Percentiles rank a stretch among this genome's conserved stretches.
Evolutionary conservation across 2,888 invertebrate species (phyloP).

Genomic region (Celastrina argiolus): DNA sequence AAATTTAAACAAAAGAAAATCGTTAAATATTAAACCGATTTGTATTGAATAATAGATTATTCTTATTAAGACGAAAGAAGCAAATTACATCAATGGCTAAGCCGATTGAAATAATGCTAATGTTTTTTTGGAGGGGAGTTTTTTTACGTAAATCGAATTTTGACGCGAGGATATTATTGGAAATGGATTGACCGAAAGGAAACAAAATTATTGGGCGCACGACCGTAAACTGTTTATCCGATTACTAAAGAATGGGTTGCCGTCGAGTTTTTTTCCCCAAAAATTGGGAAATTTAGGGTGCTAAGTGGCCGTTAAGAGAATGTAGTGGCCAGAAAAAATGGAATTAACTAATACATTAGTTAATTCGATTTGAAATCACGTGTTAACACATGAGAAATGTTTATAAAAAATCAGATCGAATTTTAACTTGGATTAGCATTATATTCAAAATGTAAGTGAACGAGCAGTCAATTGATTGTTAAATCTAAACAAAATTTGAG

Average conservation of each 20-base stretch:
- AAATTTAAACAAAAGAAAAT: too few relatives aligned
- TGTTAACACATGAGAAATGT: background rate
- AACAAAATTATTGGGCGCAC: constrained; percentile 61
- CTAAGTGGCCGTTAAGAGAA: constrained; percentile 11
- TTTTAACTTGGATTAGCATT: too few relatives aligned
- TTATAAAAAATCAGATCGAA: too few relatives aligned
- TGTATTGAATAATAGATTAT: background rate
- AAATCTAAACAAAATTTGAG: too few relatives aligned
- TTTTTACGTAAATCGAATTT: constrained; percentile 68
- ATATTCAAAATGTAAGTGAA: too few relatives aligned
- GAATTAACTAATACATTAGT: background rate
- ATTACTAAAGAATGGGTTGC: constrained; percentile 42
- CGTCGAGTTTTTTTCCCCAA: constrained; percentile 11
- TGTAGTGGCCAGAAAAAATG: background rate
- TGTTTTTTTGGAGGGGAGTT: constrained; percentile 53
- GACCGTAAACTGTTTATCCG: constrained; percentile 59
- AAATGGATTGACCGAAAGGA: constrained; percentile 68
- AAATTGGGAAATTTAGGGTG: background rate
- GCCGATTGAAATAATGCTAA: constrained; percentile 50
- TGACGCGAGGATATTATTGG: constrained; percentile 59
- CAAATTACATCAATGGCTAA: constrained; percentile 22
- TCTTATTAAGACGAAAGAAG: background rate
- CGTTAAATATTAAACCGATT: too few relatives aligned
- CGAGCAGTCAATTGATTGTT: too few relatives aligned
- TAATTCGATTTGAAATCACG: background rate